Evolutionary conservation across 2,888 invertebrate species (phyloP), one percentile per base, ranked within the genome.

Genomic region (Onthophagus sagittarius): DNA sequence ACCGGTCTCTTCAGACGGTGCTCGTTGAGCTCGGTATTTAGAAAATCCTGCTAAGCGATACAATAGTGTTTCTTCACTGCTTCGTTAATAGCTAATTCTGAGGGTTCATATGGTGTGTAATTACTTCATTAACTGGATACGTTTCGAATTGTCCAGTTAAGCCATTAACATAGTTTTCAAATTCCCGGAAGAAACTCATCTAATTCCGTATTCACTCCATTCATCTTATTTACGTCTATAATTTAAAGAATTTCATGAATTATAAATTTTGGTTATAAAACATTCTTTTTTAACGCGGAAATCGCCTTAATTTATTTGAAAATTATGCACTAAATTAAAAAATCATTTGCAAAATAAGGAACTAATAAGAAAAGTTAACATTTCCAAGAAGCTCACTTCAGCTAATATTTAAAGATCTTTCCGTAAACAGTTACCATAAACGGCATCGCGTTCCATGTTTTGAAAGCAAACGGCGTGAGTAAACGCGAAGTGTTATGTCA

Each of bases 401-500:
- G 7, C 33, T 33, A 53, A 53, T 53, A 53, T 53, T 53, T 53
- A 53, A 7, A 53, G 39, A 53, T 11, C 39, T 53, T 53, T 53
- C 11, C 39, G 39, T 53, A 53, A 53, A 63, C 33, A 64, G 31
- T 63, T 67, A 53, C 39, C 14, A 15, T 72, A 39, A 31, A 31
- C 14, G 39, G 31, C 67, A 32, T 67, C 67, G 23, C 31, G 31
- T 23, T 23, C 31, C 23, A 64, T 65, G 65, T 14, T 64, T 32
- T 32, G 63, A 14, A 64, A 72, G 63, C 9, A 71, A 32, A 71
- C 62, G 5, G 9, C 14, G 31, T 14, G 6, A 69, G 71, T 67
- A 72, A 31, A 63, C 69, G 72, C 31, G 69, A 71, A 72, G 72
- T 74, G 70, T 74, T 74, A 74, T 72, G 71, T 74, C 71, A 67